phyloP scores from a whole-genome alignment of 2,797 vertebrate species.

The Eutrigla gurnardus region DNA sequence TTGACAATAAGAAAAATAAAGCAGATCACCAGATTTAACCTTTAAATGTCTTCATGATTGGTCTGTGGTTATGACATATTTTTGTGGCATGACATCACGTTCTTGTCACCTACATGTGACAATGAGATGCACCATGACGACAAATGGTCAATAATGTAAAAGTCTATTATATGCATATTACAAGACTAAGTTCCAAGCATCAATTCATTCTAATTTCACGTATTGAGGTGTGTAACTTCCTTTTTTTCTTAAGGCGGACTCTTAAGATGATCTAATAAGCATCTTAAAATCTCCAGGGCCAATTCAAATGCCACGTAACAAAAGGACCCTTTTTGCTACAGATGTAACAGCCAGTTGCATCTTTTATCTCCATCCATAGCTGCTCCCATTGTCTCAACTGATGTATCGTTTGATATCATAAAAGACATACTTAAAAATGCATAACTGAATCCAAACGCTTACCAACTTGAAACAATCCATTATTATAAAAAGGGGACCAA shows the following conservation, averaged over 20 bases:
- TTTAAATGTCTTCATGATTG: constrained; percentile 27
- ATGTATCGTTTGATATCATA: constrained; percentile 71
- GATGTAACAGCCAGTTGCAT: constrained; percentile 42
- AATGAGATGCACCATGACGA: not conserved
- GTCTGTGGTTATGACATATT: not conserved
- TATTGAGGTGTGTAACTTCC: not conserved
- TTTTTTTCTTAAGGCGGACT: not conserved
- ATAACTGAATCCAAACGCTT: constrained; percentile 82
- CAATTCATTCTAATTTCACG: constrained; percentile 3
- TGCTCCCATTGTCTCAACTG: constrained; percentile 55
- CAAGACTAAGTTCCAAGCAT: not conserved
- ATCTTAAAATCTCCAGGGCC: constrained; percentile 20
- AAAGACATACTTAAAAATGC: constrained; percentile 81
- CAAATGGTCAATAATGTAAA: constrained; percentile 37
- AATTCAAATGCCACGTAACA: constrained; percentile 38
- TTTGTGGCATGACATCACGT: not conserved
- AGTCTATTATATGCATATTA: constrained; percentile 22
- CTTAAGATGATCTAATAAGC: constrained; percentile 19
- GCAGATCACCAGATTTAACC: constrained; percentile 3
- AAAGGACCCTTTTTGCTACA: constrained; percentile 14
- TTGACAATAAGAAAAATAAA: constrained; percentile 13
- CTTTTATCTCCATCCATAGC: constrained; percentile 59
- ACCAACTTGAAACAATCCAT: constrained; percentile 80
- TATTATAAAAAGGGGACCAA: constrained; percentile 78
- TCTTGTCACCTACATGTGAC: constrained; percentile 12